Base-by-base conservation (phyloP, 1,140 invertebrate species). In the Drosophila paulistorum region DNA sequence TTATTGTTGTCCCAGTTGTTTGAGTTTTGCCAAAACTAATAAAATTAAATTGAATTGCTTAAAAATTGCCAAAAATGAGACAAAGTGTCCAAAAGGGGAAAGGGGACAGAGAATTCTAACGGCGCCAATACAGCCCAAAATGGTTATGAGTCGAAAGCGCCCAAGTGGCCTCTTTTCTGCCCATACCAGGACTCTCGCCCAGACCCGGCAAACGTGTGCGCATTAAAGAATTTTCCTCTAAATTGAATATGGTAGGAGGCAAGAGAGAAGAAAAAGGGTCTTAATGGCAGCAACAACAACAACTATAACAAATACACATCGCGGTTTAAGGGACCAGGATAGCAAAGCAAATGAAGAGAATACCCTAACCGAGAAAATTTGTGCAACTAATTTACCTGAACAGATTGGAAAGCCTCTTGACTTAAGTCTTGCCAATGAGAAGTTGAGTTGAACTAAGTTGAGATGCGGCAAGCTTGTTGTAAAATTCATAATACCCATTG, bases 31-130 rank as follows among this genome's bases (percentile, higher is more conserved):
- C 80, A 84, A 84, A 84, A 89, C 84, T 89, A 89, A 89, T 89
- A 89, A 89, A 89, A 89, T 89, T 89, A 89, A 89, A 89, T 89
- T 89, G 84, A 89, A 89, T 89, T 89, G 84, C 84, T 89, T 89
- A 89, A 89, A 89, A 89, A 89, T 89, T 76, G 84, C 85, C 80
- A 89, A 89, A 89, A 89, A 89, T 89, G 84, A 89, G 84, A 72
- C 71, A 80, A 89, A 89, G 79, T 84, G 64, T 80, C 73, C 67
- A 77, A 79, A 65, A 33, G 17, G 26, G 23, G 60, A 63, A 54
- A 3, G 17, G 20, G 9, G 45, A 13, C 10, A 13, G 45, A 20
- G 45, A 17, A 9, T 51, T 60, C 55, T 37, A 74, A 58, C 61
- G 80, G 74, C 80, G 80, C 80, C 80, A 83, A 51, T 51, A 51